A percentile compares a stretch with the other conserved stretches of the same genome.
Evolutionary conservation across 2,797 vertebrate genomes (phyloP).

Genomic region (Rhyacichthys aspro): DNA sequence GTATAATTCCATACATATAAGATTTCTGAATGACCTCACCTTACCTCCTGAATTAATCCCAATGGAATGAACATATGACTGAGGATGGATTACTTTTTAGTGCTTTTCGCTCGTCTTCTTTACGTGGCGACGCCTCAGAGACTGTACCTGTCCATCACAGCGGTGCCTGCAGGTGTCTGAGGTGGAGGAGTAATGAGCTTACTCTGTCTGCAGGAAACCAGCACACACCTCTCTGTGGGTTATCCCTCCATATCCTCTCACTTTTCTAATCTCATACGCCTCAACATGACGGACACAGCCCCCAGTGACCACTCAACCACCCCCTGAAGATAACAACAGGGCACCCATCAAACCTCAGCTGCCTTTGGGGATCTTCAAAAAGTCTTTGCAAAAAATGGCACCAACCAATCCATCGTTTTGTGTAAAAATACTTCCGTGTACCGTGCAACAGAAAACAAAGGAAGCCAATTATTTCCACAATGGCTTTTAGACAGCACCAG

Average conservation of each 20-base stretch:
- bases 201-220: neutral
- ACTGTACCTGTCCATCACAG: conserved; percentile 70
- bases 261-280: neutral
- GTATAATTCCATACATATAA: neutral
- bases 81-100: conserved; percentile 13
- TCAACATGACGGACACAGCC: neutral
- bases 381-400: neutral
- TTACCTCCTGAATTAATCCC: neutral
- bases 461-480: neutral
- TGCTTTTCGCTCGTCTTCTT: conserved; percentile 44
- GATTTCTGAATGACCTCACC: neutral
- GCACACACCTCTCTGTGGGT: neutral
- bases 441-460: neutral
- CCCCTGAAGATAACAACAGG: no score
- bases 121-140: conserved; percentile 59
- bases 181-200: conserved; percentile 65
- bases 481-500: neutral
- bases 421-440: neutral
- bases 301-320: neutral
- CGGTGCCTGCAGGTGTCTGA: conserved; percentile 39
- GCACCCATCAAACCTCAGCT: neutral
- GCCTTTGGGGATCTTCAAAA: neutral
- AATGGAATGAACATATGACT: neutral
- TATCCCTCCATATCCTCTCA: neutral
- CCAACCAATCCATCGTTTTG: neutral